Evolutionary conservation across 2,113 vertebrate species (phyloP).

Genomic region (Planiliza haematocheilus): DNA sequence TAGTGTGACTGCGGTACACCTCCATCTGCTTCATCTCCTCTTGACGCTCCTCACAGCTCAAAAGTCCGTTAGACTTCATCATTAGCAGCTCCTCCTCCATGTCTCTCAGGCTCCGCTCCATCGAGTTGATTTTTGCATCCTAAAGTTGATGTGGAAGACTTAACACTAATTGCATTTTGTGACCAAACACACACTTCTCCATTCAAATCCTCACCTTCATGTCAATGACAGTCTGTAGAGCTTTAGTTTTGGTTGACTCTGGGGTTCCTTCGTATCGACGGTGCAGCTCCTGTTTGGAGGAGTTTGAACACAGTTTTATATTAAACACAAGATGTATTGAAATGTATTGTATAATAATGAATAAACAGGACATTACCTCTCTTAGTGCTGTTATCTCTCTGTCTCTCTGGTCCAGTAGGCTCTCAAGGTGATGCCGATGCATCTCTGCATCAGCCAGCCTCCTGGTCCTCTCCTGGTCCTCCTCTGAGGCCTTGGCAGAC

Average conservation of each 20-base stretch:
- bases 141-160: constrained; percentile 61
- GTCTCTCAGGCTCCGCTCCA: constrained; percentile 95
- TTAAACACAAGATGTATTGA: neutral
- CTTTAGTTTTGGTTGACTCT: constrained; percentile 98
- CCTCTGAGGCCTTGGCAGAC: constrained; percentile 94
- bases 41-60: constrained; percentile 97
- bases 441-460: constrained; percentile 97
- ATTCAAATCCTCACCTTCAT: constrained; percentile 90
- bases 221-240: constrained; percentile 97
- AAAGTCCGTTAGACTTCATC: constrained; percentile 95
- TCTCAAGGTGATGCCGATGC: constrained; percentile 96
- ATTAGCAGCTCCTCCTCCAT: constrained; percentile 98
- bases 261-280: constrained; percentile 95
- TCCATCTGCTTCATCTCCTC: constrained; percentile 99
- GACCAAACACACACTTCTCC: neutral
- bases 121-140: constrained; percentile 97
- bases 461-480: constrained; percentile 95
- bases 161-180: neutral
- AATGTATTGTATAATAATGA: neutral
- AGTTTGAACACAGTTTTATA: constrained; percentile 10
- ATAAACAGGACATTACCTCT: constrained; percentile 85
- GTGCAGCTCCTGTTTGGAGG: constrained; percentile 89
- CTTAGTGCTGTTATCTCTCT: constrained; percentile 92
- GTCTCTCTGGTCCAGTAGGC: constrained; percentile 95
- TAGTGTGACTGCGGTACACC: constrained; percentile 97